Conservation (phyloP, 2,797 vertebrate species). For the Dicrostonyx torquatus region DNA sequence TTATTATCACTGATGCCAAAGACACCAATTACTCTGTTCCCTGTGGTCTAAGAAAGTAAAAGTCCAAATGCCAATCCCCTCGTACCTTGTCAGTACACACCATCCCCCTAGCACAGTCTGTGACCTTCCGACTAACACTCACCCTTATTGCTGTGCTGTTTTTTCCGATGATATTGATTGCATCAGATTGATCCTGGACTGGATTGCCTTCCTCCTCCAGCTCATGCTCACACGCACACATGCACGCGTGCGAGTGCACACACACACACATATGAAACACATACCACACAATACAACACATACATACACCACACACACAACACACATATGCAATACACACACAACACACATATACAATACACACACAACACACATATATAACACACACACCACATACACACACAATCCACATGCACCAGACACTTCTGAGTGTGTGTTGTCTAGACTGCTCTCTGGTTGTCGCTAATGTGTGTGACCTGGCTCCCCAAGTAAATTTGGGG, state of each 20-base stretch:
- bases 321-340: not conserved
- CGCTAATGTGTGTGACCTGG: not conserved
- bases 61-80: not conserved
- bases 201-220: not conserved
- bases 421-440: not conserved
- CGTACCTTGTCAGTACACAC: too few relatives aligned
- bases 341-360: fast-evolving
- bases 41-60: not conserved
- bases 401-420: not conserved
- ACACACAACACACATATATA: fast-evolving
- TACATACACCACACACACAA: too few relatives aligned
- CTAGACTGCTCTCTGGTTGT: slow-evolving; percentile 20
- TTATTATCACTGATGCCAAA: not conserved
- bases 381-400: not conserved
- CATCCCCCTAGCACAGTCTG: not conserved
- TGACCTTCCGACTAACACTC: not conserved
- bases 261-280: fast-evolving
- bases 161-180: slow-evolving; percentile 58
- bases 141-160: slow-evolving; percentile 50
- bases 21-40: not conserved
- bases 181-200: slow-evolving; percentile 51
- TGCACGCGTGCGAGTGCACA: fast-evolving
- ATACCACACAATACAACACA: not conserved
- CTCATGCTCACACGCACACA: fast-evolving
- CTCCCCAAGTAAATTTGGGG: slow-evolving; percentile 18